Percentiles rank a stretch among this genome's conserved stretches.
These are phyloP conservation scores for Malachius bipustulatus DNA, from an alignment of 2,888 invertebrate genomes.

Conservation along the genomic window DNA sequence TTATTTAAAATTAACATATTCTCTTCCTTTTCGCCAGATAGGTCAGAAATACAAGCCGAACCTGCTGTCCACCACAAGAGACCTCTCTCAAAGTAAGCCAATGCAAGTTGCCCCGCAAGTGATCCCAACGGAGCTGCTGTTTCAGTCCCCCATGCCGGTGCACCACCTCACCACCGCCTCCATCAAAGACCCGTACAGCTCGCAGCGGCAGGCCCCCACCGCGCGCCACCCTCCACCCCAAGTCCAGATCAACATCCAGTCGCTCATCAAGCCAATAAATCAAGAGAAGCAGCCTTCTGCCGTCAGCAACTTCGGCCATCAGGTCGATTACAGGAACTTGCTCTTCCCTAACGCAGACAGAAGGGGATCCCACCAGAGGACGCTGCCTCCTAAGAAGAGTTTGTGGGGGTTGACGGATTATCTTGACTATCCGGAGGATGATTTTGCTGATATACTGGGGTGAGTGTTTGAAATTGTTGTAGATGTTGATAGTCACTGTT, in stretches of 20 bases:
- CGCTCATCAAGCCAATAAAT: conserved; percentile 31
- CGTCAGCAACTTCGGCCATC: conserved; percentile 35
- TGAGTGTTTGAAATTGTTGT: conserved; percentile 34
- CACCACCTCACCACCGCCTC: conserved; percentile 18
- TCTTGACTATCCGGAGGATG: conserved; percentile 41
- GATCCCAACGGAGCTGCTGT: conserved; percentile 10
- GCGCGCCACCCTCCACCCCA: conserved; percentile 30
- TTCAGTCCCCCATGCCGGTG: not conserved
- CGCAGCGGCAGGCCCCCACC: conserved; percentile 8
- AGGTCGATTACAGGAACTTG: conserved; percentile 30
- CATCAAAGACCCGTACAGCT: conserved; percentile 19
- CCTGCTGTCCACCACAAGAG: conserved; percentile 20
- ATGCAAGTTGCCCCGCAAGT: conserved; percentile 7
- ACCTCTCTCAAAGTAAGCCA: not conserved
- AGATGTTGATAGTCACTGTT: no score
- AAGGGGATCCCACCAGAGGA: conserved; percentile 15
- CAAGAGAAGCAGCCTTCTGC: conserved; percentile 32
- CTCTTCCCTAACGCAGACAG: conserved; percentile 32
- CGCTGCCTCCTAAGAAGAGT: conserved; percentile 24
- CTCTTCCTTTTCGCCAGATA: conserved; percentile 23
- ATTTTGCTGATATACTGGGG: conserved; percentile 64
- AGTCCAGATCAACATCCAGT: conserved; percentile 35
- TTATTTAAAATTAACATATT: no score
- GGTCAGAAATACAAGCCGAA: conserved; percentile 29
- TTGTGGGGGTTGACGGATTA: conserved; percentile 30